A percentile compares a stretch with the other conserved stretches of the same genome.
Conservation (phyloP, 2,113 vertebrate genomes). For the Rhinopithecus roxellana region DNA sequence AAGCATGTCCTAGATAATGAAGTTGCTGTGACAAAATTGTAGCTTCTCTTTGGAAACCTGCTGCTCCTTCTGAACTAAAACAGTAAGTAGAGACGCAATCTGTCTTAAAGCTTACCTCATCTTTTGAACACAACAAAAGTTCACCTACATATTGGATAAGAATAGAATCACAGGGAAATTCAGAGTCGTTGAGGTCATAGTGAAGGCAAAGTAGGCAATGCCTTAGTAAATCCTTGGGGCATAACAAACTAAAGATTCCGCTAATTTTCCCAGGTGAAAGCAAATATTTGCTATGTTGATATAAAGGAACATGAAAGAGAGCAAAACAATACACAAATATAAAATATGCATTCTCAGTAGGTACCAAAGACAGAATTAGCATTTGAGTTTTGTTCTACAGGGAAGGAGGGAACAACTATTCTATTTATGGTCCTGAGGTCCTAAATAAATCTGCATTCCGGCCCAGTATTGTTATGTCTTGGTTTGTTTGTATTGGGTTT, state of each 20-base stretch:
- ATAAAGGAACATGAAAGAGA: neutral
- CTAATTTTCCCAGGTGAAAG: neutral
- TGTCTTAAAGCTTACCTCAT: neutral
- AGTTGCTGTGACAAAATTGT: neutral
- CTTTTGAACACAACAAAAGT: neutral
- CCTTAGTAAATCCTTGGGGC: neutral
- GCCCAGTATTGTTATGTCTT: neutral
- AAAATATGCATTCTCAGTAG: neutral
- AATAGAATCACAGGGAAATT: neutral
- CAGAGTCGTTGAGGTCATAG: neutral
- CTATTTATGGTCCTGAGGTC: rapidly evolving
- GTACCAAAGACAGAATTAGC: neutral
- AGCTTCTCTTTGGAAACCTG: neutral
- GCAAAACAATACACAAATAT: neutral
- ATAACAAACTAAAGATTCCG: neutral
- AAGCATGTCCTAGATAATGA: neutral
- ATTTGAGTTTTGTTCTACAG: neutral
- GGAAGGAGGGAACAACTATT: no score
- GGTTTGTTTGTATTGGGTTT: neutral
- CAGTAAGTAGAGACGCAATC: neutral
- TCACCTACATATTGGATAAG: neutral
- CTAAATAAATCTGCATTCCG: neutral
- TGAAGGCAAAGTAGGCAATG: neutral
- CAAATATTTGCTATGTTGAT: neutral
- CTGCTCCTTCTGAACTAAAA: neutral